phyloP scores from a whole-genome alignment of 2,888 invertebrate species.

The Cordilura impudica region DNA sequence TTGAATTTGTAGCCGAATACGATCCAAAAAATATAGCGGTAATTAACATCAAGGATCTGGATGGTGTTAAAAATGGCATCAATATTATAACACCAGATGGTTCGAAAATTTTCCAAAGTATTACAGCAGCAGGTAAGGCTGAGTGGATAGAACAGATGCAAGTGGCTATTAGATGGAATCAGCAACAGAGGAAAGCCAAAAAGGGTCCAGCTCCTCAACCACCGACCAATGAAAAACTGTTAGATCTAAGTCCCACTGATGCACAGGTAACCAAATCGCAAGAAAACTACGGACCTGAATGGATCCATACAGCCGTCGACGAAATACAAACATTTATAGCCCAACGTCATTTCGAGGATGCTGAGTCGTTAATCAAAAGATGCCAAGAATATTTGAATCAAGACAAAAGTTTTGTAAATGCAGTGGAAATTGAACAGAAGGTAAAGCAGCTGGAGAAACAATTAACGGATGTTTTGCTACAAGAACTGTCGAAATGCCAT shows the following conservation, averaged over 20 bases:
- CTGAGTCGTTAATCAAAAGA: constrained; percentile 88
- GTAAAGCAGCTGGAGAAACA: constrained; percentile 86
- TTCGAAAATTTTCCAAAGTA: constrained; percentile 93
- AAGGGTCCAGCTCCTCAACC: constrained; percentile 79
- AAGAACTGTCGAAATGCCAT: constrained; percentile 92
- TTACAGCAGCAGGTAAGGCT: constrained; percentile 84
- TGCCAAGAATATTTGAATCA: constrained; percentile 80
- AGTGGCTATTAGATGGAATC: constrained; percentile 89
- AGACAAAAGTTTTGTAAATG: constrained; percentile 71
- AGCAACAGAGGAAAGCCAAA: constrained; percentile 75
- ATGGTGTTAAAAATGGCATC: constrained; percentile 93
- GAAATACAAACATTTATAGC: constrained; percentile 97
- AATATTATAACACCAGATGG: constrained; percentile 96
- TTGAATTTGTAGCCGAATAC: constrained; percentile 76
- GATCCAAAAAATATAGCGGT: constrained; percentile 90
- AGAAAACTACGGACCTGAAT: constrained; percentile 83
- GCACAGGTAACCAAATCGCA: constrained; percentile 64
- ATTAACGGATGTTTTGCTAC: constrained; percentile 91
- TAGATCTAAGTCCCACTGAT: constrained; percentile 70
- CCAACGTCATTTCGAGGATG: constrained; percentile 96
- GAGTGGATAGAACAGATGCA: constrained; percentile 97
- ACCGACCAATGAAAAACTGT: constrained; percentile 67
- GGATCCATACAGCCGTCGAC: constrained; percentile 94
- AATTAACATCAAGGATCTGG: constrained; percentile 94
- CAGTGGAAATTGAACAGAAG: constrained; percentile 76